phyloP scores from a whole-genome alignment of 2,113 vertebrate genomes.

The Cervus canadensis region DNA sequence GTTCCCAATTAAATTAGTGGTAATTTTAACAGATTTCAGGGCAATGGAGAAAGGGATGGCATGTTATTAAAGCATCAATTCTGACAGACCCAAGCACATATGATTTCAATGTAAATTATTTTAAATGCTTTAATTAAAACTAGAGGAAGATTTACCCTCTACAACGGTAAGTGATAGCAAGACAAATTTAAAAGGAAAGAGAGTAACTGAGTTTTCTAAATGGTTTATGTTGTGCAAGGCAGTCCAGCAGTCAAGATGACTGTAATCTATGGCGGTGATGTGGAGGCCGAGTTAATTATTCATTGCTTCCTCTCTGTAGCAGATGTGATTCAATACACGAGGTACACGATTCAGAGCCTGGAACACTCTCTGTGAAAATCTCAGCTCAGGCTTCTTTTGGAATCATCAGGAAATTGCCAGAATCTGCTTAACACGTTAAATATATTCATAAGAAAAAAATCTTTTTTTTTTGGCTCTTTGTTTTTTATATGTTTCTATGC shows the following conservation, averaged over 20 bases:
- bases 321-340: conserved; percentile 85
- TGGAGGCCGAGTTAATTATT: conserved; percentile 86
- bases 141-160: conserved; percentile 85
- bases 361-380: conserved; percentile 78
- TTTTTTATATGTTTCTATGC: conserved; percentile 59
- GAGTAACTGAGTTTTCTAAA: conserved; percentile 82
- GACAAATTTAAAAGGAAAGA: conserved; percentile 87
- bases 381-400: conserved; percentile 74
- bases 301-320: conserved; percentile 83
- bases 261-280: conserved; percentile 83
- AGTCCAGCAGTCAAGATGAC: conserved; percentile 81
- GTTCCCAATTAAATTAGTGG: conserved; percentile 90
- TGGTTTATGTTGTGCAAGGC: conserved; percentile 82
- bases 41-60: conserved; percentile 85
- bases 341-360: conserved; percentile 79
- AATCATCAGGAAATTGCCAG: conserved; percentile 71
- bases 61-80: conserved; percentile 88
- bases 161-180: conserved; percentile 84
- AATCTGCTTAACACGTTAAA: conserved; percentile 62
- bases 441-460: conserved; percentile 66
- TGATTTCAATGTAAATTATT: conserved; percentile 88
- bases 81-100: conserved; percentile 86
- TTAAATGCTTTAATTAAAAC: conserved; percentile 89
- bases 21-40: conserved; percentile 91
- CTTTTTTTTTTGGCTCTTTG: conserved; percentile 30